These are phyloP conservation scores for Himantopus leucocephalus DNA, from an alignment of 2,113 vertebrate species.

Conservation along the genomic window DNA sequence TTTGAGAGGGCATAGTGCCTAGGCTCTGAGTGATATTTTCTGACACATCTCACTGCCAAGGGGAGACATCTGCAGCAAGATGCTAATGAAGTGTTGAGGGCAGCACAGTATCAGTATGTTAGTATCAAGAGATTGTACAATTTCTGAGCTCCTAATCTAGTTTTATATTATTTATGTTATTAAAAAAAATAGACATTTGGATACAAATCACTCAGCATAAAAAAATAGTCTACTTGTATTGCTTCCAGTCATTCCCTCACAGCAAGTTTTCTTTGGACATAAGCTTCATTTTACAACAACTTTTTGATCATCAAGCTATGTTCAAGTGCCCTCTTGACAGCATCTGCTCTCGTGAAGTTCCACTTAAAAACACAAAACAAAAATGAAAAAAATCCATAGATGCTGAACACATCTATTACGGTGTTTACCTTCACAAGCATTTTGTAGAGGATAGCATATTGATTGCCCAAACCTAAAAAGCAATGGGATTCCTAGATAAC, in stretches of 20 bases:
- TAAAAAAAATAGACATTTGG: background rate
- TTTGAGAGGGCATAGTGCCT: background rate
- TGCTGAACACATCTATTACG: background rate
- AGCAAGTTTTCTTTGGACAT: background rate
- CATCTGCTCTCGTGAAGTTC: background rate
- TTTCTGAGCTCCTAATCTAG: background rate
- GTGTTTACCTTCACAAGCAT: rapidly evolving
- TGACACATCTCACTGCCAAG: background rate
- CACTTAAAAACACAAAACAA: background rate
- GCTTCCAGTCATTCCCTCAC: background rate
- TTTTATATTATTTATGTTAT: background rate
- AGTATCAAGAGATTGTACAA: background rate
- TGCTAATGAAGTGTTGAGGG: background rate
- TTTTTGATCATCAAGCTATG: background rate
- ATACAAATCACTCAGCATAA: background rate
- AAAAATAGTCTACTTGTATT: background rate
- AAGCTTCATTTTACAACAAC: background rate
- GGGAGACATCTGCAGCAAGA: background rate
- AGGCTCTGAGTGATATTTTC: background rate
- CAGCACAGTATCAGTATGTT: background rate
- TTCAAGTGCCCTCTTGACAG: background rate
- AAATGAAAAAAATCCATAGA: background rate
- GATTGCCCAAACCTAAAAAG: background rate
- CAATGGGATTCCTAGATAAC: background rate
- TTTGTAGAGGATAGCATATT: background rate